Percentiles rank a stretch among this genome's conserved stretches.
Evolutionary conservation across 2,797 vertebrate species (phyloP).

Genomic region (Sandelia bainsii): DNA sequence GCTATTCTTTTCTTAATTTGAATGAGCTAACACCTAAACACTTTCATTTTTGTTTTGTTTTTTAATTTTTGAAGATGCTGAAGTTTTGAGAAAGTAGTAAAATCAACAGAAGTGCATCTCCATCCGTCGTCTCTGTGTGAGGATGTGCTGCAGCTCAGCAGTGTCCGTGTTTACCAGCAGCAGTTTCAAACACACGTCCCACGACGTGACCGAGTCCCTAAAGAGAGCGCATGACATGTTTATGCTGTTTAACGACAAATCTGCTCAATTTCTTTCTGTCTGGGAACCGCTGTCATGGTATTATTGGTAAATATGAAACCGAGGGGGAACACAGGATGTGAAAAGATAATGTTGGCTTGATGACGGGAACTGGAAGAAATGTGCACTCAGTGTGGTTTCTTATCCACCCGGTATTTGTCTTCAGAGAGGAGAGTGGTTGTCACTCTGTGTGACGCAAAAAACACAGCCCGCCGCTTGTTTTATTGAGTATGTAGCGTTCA

Average conservation of each 20-base stretch:
- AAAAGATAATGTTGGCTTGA: slow-evolving; percentile 22
- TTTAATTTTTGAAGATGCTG: neutral
- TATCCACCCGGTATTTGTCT: slow-evolving; percentile 19
- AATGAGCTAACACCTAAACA: neutral
- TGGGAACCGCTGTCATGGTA: slow-evolving; percentile 10
- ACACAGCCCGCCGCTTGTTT: neutral
- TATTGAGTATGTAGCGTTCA: neutral
- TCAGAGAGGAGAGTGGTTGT: slow-evolving; percentile 7
- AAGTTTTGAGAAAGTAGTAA: neutral
- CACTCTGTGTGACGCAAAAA: slow-evolving; percentile 18
- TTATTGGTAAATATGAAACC: slow-evolving; percentile 52
- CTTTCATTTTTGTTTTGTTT: too few relatives aligned
- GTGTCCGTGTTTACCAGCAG: slow-evolving; percentile 21
- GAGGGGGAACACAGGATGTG: slow-evolving; percentile 25
- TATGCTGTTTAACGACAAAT: slow-evolving; percentile 20
- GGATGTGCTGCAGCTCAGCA: slow-evolving; percentile 5
- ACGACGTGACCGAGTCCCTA: slow-evolving; percentile 1
- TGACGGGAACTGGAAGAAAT: slow-evolving; percentile 53
- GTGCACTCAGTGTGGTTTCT: slow-evolving; percentile 22
- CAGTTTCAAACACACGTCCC: slow-evolving; percentile 6
- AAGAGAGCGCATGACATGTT: slow-evolving; percentile 24
- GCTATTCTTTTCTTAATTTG: neutral
- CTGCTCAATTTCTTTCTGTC: slow-evolving; percentile 19
- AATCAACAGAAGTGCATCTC: neutral
- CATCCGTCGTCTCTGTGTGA: neutral